phyloP scores from a whole-genome alignment of 1,140 invertebrate genomes.

The Euura saliciscinereae region DNA sequence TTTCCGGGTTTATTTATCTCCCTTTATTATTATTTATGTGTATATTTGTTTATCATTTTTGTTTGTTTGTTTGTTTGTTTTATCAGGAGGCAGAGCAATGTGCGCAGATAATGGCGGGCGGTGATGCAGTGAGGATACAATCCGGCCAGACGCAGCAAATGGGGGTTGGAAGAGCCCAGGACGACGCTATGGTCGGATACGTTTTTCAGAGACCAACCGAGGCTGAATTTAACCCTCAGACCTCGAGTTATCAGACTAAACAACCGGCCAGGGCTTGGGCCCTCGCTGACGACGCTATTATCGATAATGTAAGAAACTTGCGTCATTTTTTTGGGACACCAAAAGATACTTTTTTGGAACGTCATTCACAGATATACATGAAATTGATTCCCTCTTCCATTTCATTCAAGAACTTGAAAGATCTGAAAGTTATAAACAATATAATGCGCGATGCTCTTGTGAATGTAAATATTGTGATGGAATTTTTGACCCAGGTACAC shows the following conservation, averaged over 20 bases:
- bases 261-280: constrained; percentile 74
- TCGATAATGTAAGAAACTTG: constrained; percentile 67
- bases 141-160: constrained; percentile 56
- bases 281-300: constrained; percentile 78
- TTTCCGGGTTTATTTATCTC: background rate
- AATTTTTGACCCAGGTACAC: no score
- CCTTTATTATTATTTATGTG: background rate
- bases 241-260: constrained; percentile 68
- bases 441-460: no score
- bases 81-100: constrained; percentile 54
- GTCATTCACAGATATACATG: no score
- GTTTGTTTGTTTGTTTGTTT: constrained; percentile 13
- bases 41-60: constrained; percentile 14
- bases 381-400: no score
- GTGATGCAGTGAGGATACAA: constrained; percentile 54
- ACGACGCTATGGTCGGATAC: constrained; percentile 87
- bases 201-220: constrained; percentile 84
- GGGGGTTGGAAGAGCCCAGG: constrained; percentile 67
- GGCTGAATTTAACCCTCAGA: constrained; percentile 69
- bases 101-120: constrained; percentile 57
- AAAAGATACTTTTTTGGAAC: no score
- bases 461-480: no score
- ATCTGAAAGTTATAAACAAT: no score
- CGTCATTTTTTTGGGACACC: no score
- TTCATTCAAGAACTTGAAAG: no score